These are phyloP conservation scores for Bujurquina vittata DNA, from an alignment of 2,113 vertebrate species.

Conservation along the genomic window DNA sequence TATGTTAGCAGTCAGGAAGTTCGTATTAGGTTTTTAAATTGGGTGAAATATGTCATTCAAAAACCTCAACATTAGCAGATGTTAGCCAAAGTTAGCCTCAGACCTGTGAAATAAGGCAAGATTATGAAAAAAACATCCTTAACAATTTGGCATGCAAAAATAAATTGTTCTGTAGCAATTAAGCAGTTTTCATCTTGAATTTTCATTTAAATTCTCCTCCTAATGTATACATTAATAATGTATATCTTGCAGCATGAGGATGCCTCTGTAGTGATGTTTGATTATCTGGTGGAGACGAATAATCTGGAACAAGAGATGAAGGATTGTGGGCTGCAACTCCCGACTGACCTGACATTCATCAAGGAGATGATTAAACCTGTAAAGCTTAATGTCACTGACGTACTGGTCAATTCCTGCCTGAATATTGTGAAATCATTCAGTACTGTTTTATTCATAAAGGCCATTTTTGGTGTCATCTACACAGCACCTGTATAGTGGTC, in stretches of 20 bases:
- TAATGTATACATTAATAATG: background rate
- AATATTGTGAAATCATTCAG: fast-evolving
- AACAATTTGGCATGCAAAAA: background rate
- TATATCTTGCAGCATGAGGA: slow-evolving; percentile 83
- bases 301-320: slow-evolving; percentile 73
- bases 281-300: slow-evolving; percentile 84
- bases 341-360: slow-evolving; percentile 83
- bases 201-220: background rate
- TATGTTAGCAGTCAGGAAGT: too few relatives aligned
- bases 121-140: too few relatives aligned
- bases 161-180: background rate
- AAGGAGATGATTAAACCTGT: slow-evolving; percentile 82
- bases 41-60: too few relatives aligned
- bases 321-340: slow-evolving; percentile 61
- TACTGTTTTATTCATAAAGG: fast-evolving
- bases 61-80: too few relatives aligned
- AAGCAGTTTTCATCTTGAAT: too few relatives aligned
- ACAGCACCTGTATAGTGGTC: slow-evolving; percentile 84
- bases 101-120: too few relatives aligned
- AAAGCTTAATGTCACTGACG: background rate
- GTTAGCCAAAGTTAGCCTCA: too few relatives aligned
- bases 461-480: background rate
- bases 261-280: slow-evolving; percentile 88
- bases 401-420: slow-evolving; percentile 64
- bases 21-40: too few relatives aligned